phyloP scores from a whole-genome alignment of 2,888 invertebrate species.

The Pantelozetes paolii region DNA sequence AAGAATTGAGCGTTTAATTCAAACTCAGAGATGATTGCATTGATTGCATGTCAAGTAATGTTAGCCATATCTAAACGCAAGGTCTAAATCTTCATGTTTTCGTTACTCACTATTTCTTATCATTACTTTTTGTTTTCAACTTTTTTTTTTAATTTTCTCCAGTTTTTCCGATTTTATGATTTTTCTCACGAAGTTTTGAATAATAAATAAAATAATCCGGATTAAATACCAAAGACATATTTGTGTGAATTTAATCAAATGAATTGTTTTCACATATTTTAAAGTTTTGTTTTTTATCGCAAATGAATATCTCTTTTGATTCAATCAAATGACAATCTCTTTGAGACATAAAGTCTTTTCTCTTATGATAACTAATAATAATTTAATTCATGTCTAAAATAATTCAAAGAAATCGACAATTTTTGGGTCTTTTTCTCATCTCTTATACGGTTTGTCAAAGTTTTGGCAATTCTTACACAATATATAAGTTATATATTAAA shows the following conservation, averaged over 20 bases:
- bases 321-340: background rate
- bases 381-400: too few species aligned
- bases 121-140: slow-evolving; percentile 7
- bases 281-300: slow-evolving; percentile 18
- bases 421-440: too few species aligned
- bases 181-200: slow-evolving; percentile 29
- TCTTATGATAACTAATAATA: background rate
- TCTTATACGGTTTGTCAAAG: too few species aligned
- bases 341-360: background rate
- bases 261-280: background rate
- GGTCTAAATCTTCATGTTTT: slow-evolving; percentile 28
- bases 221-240: slow-evolving; percentile 8
- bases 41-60: slow-evolving; percentile 27
- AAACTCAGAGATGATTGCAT: background rate
- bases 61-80: slow-evolving; percentile 25
- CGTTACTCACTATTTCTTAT: slow-evolving; percentile 22
- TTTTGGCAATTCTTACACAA: background rate
- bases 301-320: slow-evolving; percentile 15
- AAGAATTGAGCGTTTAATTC: slow-evolving; percentile 20
- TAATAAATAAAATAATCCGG: slow-evolving; percentile 30
- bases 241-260: background rate
- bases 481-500: background rate
- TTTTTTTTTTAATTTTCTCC: slow-evolving; percentile 24
- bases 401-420: too few species aligned
- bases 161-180: slow-evolving; percentile 24